Evolutionary conservation across 2,113 vertebrate species (phyloP), one percentile per base, ranked within the genome.

Genomic region (Pygoscelis antarcticus): DNA sequence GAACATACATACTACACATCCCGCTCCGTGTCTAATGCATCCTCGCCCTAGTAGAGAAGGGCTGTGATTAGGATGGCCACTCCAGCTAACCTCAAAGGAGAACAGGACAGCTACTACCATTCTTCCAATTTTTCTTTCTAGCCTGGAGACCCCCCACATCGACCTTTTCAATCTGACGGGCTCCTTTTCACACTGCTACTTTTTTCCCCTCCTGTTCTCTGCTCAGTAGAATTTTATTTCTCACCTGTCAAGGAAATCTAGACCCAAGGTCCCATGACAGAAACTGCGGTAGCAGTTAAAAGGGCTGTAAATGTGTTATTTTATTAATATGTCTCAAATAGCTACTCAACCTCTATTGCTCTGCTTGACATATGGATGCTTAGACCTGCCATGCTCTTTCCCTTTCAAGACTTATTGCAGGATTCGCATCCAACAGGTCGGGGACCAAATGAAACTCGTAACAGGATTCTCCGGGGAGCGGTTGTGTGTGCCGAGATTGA

Each of bases 1-100:
- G 44, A 49, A 36, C 12, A n/a, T 1, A 25, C 0, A 7, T 0
- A 15, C 3, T 2, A 3, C 9, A 0, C 3, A 8, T 1, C 23
- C 38, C 49, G 8, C 52, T 18, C 34, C 15, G 1, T 2, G 9
- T 1, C 58, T 49, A 26, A 49, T 1, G 22, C 60, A 12, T 13
- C 80, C 40, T 3, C 6, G 55, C 25, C 44, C n/a, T 3, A 8
- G 30, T 0, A 42, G 49, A 36, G 23, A 22, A 11, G 42, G 61
- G 11, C 15, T 13, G 17, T 3, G 25, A 21, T 4, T 5, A 10
- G 57, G 40, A 16, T 2, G 17, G 58, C 19, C 36, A 4, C 70
- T 23, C 71, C 69, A 80, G 51, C 12, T 13, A 5, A 27, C n/a
- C n/a, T 30, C 57, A 13, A 5, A 21, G 60, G 60, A 64, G 38